A percentile compares a stretch with the other conserved stretches of the same genome.
Evolutionary conservation across 2,888 invertebrate species (phyloP).

Genomic region (Coelopa pilipes): DNA sequence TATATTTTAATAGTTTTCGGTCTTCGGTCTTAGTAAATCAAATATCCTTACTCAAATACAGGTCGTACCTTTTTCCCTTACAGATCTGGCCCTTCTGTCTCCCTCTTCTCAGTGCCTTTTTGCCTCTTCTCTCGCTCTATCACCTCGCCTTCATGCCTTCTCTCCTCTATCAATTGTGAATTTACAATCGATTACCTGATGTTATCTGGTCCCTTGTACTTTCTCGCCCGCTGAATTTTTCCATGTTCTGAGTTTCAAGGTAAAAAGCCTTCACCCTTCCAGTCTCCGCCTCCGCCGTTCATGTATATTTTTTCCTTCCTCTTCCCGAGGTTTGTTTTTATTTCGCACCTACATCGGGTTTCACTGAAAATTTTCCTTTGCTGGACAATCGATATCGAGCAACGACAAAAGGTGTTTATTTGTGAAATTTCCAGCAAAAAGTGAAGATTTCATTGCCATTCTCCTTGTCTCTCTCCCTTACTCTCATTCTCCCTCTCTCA

Average conservation of each 20-base stretch:
- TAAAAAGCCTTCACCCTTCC: not conserved
- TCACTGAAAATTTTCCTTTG: slow-evolving; percentile 14
- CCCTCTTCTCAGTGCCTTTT: not conserved
- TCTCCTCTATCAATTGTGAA: not conserved
- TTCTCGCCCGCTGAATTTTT: not conserved
- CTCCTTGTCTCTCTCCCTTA: not conserved
- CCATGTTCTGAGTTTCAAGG: slow-evolving; percentile 3
- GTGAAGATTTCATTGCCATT: not conserved
- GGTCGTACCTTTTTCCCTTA: too few relatives aligned
- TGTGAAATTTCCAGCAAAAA: not conserved
- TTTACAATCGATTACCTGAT: not conserved
- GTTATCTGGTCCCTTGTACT: not conserved
- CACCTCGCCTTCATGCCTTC: too few relatives aligned
- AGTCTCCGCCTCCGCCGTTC: not conserved
- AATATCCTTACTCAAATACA: too few relatives aligned
- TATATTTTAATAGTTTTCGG: too few relatives aligned
- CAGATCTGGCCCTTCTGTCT: too few relatives aligned
- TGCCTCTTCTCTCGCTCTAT: not conserved
- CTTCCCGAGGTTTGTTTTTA: slow-evolving; percentile 1
- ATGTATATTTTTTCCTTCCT: not conserved
- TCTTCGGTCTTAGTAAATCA: too few relatives aligned
- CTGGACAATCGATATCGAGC: not conserved
- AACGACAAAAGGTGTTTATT: not conserved
- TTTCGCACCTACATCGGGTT: slow-evolving; percentile 20
- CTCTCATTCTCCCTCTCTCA: not conserved